Base-by-base conservation (phyloP, 2,113 vertebrate genomes). In the Paralichthys olivaceus region DNA sequence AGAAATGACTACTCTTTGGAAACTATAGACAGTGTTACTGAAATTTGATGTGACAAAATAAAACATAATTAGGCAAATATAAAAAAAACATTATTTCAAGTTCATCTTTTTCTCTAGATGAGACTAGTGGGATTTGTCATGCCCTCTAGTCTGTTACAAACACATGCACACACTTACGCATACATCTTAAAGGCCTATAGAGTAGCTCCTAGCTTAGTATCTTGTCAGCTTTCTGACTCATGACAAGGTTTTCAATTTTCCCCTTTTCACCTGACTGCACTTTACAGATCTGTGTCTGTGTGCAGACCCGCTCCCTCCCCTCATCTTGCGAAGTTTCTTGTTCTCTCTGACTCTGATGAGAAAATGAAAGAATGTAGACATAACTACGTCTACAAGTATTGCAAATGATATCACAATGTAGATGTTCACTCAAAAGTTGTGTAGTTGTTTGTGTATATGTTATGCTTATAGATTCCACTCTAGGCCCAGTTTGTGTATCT, bases 181-280 rank as follows among this genome's bases (percentile, higher is more conserved):
- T 43, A 69, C 49, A 83, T 69, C 69, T 81, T 69, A 72, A 72
- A 79, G 71, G 59, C 72, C 79, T 74, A 47, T 69, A 66, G 70
- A 84, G 71, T 66, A 60, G 51, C 62, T 81, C 9, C 66, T 81
- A 9, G 32, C 49, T 49, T 58, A 34, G 68, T 87, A 80, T 84
- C 83, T 81, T 75, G 85, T 86, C 87, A 84, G 65, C 34, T 81
- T 88, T 84, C 37, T 87, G 79, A 83, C 79, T 90, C 68, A 51
- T 72, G 80, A 88, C 84, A 80, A 66, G 70, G 34, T 80, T 87
- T 88, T 88, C 78, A 88, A 80, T 91, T 91, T 88, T 84, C 61
- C 49, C 29, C 51, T 85, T 69, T 69, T 87, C 84, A 90, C 84
- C 85, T 84, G 85, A 87, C 83, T 86, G 77, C 75, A 75, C 85